Evolutionary conservation across 1,140 invertebrate genomes (phyloP).

Genomic region (Neodiprion pinetum): DNA sequence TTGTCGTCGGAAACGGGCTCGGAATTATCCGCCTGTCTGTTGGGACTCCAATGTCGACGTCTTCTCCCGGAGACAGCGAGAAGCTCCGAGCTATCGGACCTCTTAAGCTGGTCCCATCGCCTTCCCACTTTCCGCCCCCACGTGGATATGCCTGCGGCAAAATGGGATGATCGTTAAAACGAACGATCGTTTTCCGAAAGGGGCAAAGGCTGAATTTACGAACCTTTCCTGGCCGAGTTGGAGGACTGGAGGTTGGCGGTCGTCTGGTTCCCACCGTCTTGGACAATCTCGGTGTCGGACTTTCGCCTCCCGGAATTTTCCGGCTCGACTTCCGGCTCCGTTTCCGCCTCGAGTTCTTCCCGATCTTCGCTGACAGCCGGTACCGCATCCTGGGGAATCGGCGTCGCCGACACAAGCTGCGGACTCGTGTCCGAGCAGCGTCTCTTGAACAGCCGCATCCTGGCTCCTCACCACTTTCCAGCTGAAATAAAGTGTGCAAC

Average conservation of each 20-base stretch:
- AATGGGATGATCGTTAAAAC: not conserved
- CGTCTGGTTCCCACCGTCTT: constrained; percentile 14
- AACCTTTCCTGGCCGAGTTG: constrained; percentile 39
- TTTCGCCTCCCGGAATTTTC: not conserved
- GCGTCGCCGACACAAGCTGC: constrained; percentile 63
- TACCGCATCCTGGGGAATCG: constrained; percentile 56
- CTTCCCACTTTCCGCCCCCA: constrained; percentile 71
- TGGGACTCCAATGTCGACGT: constrained; percentile 60
- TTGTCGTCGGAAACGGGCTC: constrained; percentile 35
- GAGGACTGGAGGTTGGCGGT: constrained; percentile 20
- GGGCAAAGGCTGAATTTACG: not conserved
- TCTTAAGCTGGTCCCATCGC: constrained; percentile 69
- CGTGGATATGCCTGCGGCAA: constrained; percentile 64
- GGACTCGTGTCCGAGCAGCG: constrained; percentile 61
- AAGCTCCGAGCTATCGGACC: constrained; percentile 67
- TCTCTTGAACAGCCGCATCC: constrained; percentile 64
- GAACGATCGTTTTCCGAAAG: too few relatives aligned
- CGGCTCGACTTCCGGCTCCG: not conserved
- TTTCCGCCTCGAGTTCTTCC: not conserved
- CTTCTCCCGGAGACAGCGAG: constrained; percentile 57
- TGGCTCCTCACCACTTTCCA: constrained; percentile 20
- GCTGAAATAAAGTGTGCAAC: constrained; percentile 30
- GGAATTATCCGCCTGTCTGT: constrained; percentile 39
- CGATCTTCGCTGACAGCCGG: constrained; percentile 10
- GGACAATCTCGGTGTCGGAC: not conserved